These are phyloP conservation scores for Clarias batrachus DNA, from an alignment of 2,113 vertebrate genomes.

Conservation along the genomic window DNA sequence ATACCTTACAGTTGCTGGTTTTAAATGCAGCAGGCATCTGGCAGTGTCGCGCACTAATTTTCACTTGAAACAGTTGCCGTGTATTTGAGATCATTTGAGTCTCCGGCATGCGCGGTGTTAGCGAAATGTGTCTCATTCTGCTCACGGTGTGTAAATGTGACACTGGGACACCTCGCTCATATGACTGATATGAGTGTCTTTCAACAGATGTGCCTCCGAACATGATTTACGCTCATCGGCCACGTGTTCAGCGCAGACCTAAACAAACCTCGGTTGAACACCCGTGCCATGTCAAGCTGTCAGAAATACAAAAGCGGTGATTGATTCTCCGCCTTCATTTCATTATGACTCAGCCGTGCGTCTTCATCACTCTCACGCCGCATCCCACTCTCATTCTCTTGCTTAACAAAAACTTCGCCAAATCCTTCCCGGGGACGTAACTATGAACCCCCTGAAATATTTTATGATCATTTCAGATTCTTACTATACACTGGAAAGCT, in stretches of 20 bases:
- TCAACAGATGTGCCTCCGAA: constrained; percentile 44
- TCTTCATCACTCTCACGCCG: constrained; percentile 38
- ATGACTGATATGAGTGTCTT: constrained; percentile 2
- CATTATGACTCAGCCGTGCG: constrained; percentile 51
- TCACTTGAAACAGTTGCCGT: constrained; percentile 4
- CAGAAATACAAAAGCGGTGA: constrained; percentile 35
- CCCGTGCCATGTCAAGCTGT: constrained; percentile 37
- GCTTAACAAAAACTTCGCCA: background rate
- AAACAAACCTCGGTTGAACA: constrained; percentile 40
- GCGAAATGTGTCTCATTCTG: background rate
- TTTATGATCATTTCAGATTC: background rate
- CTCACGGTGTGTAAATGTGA: background rate
- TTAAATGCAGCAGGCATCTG: constrained; percentile 5
- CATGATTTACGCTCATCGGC: constrained; percentile 28
- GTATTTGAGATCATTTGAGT: background rate
- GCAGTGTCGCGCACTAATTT: background rate
- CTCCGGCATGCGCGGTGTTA: background rate
- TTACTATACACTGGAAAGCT: background rate
- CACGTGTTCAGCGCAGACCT: constrained; percentile 24
- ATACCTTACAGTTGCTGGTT: constrained; percentile 3
- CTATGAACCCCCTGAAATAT: background rate
- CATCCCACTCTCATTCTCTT: constrained; percentile 15
- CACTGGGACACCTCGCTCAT: constrained; percentile 5
- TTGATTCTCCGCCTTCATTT: constrained; percentile 39
- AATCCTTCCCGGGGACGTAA: background rate